Conservation (phyloP, 2,113 vertebrate species). For the Paramisgurnus dabryanus region DNA sequence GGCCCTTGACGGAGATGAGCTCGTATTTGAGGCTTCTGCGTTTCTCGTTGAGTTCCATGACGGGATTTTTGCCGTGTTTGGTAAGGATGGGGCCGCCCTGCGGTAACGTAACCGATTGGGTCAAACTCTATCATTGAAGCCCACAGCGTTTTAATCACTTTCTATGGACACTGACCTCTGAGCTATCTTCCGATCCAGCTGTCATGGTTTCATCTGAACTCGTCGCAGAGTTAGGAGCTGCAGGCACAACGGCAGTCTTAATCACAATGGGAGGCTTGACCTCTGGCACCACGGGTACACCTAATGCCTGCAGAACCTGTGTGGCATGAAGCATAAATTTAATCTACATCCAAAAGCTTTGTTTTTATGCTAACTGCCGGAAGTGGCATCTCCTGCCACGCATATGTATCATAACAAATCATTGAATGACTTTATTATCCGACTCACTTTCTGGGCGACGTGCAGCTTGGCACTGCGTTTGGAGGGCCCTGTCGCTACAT, state of each 20-base stretch:
- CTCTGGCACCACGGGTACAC: constrained; percentile 82
- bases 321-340: background rate
- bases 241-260: constrained; percentile 59
- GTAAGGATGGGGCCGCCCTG: constrained; percentile 92
- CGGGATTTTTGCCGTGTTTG: constrained; percentile 95
- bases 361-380: too few species aligned
- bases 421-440: background rate
- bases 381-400: too few species aligned
- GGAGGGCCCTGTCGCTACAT: constrained; percentile 88
- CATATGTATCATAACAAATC: too few species aligned
- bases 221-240: constrained; percentile 50
- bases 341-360: background rate
- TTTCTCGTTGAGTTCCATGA: constrained; percentile 98
- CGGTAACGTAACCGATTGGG: constrained; percentile 32
- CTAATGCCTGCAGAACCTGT: constrained; percentile 90
- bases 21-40: constrained; percentile 94
- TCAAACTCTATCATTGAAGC: constrained; percentile 33
- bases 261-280: constrained; percentile 68
- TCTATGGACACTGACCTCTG: constrained; percentile 24
- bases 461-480: constrained; percentile 92
- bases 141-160: too few species aligned
- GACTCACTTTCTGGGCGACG: constrained; percentile 87
- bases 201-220: background rate
- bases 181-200: constrained; percentile 34
- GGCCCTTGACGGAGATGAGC: constrained; percentile 88